Base-by-base conservation (phyloP, 2,888 invertebrate genomes). In the Proisotoma minuta region DNA sequence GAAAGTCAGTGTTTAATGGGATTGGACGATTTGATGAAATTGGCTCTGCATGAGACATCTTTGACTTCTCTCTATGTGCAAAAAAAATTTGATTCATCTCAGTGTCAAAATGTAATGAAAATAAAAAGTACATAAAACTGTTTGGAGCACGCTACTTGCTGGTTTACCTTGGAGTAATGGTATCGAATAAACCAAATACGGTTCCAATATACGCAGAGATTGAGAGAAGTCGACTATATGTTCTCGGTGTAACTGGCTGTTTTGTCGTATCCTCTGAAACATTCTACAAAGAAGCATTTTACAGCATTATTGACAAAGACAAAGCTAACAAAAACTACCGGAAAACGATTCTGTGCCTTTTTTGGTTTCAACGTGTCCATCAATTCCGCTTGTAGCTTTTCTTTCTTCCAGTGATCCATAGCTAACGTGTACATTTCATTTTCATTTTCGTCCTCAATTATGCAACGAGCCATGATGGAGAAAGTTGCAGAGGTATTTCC, bases 171-270 rank as follows among this genome's bases (percentile, higher is more conserved):
- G 53, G 8, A 1, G 18, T 3, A 24, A 68, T 39, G 26, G 50
- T 61, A 24, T 71, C 71, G 26, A 63, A 50, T 43, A 64, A 63
- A 8, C 71, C 71, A 23, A 71, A 64, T 0, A 62, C 59, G 54
- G 62, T 71, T 15, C 65, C 67, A 51, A 70, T 66, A 52, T 66
- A 67, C 10, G 64, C 12, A 3, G 61, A 62, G 24, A 72, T 59
- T 1, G 65, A 63, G 22, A 72, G 60, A 10, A 68, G 59, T 29
- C 68, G 29, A 51, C 62, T 70, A 43, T 57, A 70, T 12, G 58
- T 57, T 34, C 59, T 50, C 1, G 72, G 72, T 49, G 63, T 29
- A 54, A 8, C 4, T n/a, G 22, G 29, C 18, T 12, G 24, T 39
- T 56, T 5, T 18, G 23, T 5, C 12, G 20, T 8, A 51, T 28